phyloP scores from a whole-genome alignment of 92 coral and sea anemone species.

The Siderastrea siderea region DNA sequence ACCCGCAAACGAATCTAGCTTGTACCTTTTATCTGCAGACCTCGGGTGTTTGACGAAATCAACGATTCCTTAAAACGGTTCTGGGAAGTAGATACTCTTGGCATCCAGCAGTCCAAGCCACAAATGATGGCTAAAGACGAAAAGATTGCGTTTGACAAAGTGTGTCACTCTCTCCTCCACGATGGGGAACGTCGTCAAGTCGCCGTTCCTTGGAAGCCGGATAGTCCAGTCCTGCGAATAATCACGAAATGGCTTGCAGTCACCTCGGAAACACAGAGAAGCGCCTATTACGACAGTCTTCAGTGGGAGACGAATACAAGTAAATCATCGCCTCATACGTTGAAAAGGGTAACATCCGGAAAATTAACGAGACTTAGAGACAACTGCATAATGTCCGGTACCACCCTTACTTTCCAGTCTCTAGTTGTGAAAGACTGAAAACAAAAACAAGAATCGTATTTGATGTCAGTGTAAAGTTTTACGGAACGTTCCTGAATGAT shows the following conservation, averaged over 20 bases:
- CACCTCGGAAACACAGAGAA: too few species aligned
- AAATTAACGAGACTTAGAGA: background rate
- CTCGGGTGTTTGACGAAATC: background rate
- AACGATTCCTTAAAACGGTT: conserved; percentile 10
- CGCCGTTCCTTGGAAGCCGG: conserved; percentile 5
- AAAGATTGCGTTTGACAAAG: conserved; percentile 10
- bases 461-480: conserved; percentile 2
- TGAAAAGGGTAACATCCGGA: background rate
- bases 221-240: background rate
- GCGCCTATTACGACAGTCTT: too few species aligned
- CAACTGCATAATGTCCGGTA: conserved; percentile 16
- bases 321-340: too few species aligned
- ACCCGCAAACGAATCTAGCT: conserved; percentile 36
- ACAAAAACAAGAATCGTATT: conserved; percentile 36
- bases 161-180: background rate
- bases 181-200: conserved; percentile 61
- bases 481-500: conserved; percentile 28
- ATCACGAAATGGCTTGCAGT: too few species aligned
- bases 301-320: too few species aligned
- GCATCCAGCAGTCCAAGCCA: background rate
- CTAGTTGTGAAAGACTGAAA: background rate
- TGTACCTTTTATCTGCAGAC: conserved; percentile 30
- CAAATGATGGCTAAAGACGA: background rate
- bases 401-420: conserved; percentile 30
- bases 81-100: background rate